Conservation (phyloP, 1,140 invertebrate genomes). For the Cherax quadricarinatus region DNA sequence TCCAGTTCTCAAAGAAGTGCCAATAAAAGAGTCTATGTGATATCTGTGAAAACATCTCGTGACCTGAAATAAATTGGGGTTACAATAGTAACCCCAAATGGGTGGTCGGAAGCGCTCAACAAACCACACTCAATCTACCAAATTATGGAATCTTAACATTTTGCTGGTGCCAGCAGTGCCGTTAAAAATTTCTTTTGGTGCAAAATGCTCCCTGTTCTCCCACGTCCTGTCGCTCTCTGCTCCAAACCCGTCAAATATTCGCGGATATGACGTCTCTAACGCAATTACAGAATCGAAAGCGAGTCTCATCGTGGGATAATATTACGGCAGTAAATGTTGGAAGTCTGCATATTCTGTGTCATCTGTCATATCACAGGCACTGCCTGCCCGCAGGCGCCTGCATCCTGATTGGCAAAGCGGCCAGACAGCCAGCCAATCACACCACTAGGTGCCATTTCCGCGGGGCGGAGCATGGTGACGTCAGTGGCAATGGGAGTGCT, state of each 20-base stretch:
- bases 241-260: neutral
- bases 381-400: slow-evolving; percentile 18
- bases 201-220: neutral
- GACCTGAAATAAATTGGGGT: slow-evolving; percentile 51
- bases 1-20: neutral
- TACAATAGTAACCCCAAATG: slow-evolving; percentile 34
- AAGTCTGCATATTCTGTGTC: slow-evolving; percentile 23
- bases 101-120: slow-evolving; percentile 51
- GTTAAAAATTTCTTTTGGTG: neutral
- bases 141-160: slow-evolving; percentile 46
- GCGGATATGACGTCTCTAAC: neutral
- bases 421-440: slow-evolving; percentile 20
- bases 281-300: neutral
- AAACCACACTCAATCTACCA: slow-evolving; percentile 55
- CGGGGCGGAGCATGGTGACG: slow-evolving; percentile 19
- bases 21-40: slow-evolving; percentile 26
- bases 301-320: neutral
- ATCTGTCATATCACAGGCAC: slow-evolving; percentile 54
- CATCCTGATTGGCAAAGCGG: neutral
- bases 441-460: neutral
- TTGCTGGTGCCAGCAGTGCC: slow-evolving; percentile 24
- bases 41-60: slow-evolving; percentile 42
- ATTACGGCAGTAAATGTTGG: slow-evolving; percentile 26
- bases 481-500: neutral
- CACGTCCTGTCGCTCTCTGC: neutral